phyloP scores from a whole-genome alignment of 2,113 vertebrate genomes.

The Probosciger aterrimus region DNA sequence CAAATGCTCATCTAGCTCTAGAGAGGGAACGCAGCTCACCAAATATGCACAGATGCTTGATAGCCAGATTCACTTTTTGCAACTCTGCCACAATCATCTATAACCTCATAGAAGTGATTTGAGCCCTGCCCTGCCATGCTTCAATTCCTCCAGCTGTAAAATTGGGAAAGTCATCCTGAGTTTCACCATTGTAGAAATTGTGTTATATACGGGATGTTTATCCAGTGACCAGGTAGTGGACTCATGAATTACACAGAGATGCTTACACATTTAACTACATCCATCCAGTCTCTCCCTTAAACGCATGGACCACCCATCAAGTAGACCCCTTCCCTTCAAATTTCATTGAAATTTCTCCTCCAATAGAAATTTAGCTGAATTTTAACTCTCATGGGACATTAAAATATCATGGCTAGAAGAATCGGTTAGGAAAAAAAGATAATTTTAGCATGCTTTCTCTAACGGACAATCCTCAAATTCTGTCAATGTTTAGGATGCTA shows the following conservation, averaged over 20 bases:
- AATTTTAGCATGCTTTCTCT: background rate
- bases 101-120: background rate
- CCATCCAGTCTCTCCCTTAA: background rate
- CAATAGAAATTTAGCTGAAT: background rate
- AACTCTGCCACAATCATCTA: background rate
- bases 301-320: background rate
- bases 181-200: background rate
- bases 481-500: background rate
- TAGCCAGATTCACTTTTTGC: background rate
- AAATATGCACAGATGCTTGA: constrained; percentile 10
- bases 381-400: background rate
- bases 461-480: background rate
- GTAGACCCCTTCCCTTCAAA: background rate
- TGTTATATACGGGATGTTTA: background rate
- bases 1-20: constrained; percentile 26
- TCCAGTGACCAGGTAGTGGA: background rate
- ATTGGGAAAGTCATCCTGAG: background rate
- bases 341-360: background rate
- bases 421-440: background rate
- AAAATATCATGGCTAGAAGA: background rate
- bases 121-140: background rate
- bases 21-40: constrained; percentile 23
- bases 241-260: background rate
- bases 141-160: constrained; percentile 11
- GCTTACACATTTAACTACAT: background rate